Evolutionary conservation across 2,888 invertebrate genomes (phyloP), one percentile per base, ranked within the genome.

Genomic region (Busseola fusca): DNA sequence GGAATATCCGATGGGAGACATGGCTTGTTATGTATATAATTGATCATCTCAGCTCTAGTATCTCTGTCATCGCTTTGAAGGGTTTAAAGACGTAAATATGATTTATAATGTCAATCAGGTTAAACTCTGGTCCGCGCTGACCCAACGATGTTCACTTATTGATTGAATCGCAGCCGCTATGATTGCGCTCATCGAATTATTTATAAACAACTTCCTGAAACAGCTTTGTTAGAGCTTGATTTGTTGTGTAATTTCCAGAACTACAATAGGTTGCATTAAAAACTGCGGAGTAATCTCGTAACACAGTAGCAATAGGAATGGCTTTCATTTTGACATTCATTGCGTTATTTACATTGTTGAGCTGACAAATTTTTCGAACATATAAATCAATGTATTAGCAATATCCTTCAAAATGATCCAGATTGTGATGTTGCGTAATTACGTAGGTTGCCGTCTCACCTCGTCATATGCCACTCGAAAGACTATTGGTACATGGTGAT

Each of bases 101-200:
- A 80, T 72, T 76, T 82, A 72, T 83, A 78, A 85, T 79, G 85
- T 88, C 88, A 90, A 90, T 88, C 82, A 76, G 79, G 83, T 88
- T 88, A 85, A 86, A 87, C 86, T 83, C 74, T 82, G 89, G 69
- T 85, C 84, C 78, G 74, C 80, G 76, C 80, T 80, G 81, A 83
- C 81, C 86, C 76, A 59, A 40, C 72, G 68, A 71, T 64, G 83
- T 70, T 9, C 65, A 40, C 65, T 73, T 82, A 82, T 83, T 81
- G 86, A 86, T 86, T 84, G 87, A 84, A 79, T 80, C 62, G 78
- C 72, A 48, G 72, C 64, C 67, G 68, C 75, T 81, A 74, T 82
- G 68, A 82, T 86, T 84, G 76, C 62, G 66, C 52, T 74, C 71
- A 81, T 81, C 67, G 69, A 77, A 69, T 65, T 74, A 76, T 79